These are phyloP conservation scores for Cacoxenus indagator DNA, from an alignment of 2,888 invertebrate genomes.

Conservation along the genomic window DNA sequence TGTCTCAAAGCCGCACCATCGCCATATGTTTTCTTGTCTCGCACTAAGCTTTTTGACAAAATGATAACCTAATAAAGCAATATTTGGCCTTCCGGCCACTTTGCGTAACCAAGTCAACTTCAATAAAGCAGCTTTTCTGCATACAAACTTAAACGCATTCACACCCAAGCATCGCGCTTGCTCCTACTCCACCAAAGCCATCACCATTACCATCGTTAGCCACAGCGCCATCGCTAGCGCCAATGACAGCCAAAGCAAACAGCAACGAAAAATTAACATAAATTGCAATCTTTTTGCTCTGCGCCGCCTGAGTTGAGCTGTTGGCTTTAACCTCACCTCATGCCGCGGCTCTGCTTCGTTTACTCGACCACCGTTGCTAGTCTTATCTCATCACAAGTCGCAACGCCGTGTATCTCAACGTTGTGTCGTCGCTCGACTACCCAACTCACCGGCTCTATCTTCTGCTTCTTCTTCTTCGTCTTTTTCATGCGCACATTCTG, in stretches of 20 bases:
- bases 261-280: conserved; percentile 60
- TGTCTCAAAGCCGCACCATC: no score
- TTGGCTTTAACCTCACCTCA: background rate
- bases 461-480: background rate
- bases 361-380: no score
- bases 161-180: no score
- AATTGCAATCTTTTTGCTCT: conserved; percentile 45
- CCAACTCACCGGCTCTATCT: background rate
- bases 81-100: background rate
- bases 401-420: background rate
- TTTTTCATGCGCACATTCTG: background rate
- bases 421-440: background rate
- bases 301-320: conserved; percentile 1
- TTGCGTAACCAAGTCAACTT: conserved; percentile 13
- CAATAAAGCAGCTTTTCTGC: background rate
- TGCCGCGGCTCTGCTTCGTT: no score
- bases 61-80: conserved; percentile 13
- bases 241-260: conserved; percentile 50
- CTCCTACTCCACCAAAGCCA: background rate
- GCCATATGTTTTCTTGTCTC: background rate
- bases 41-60: background rate
- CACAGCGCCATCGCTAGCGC: background rate
- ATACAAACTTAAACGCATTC: no score
- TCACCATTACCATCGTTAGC: no score
- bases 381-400: background rate